Base-by-base conservation (phyloP, 2,113 vertebrate genomes). In the Cyphomyrus plagiostoma region DNA sequence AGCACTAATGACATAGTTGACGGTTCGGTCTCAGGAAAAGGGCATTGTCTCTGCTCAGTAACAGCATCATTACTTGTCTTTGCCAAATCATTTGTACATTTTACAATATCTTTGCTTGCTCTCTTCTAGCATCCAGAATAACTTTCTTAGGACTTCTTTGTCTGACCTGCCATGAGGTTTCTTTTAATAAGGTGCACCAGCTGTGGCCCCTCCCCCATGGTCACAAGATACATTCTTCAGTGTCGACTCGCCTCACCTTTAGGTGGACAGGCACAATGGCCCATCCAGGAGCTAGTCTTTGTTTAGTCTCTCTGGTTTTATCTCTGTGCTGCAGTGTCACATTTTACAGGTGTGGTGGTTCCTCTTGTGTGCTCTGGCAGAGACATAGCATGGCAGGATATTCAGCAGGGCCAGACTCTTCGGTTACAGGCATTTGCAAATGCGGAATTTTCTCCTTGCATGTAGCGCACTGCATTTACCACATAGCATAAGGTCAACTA, bases 311-410 rank as follows among this genome's bases (percentile, higher is more conserved):
- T 42, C 74, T 89, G 49, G 4, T 23, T 66, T 23, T 39, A 9
- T 11, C 17, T 50, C n/a, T 13, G 5, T 52, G 84, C 84, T 86
- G 48, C 46, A 30, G 49, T 56, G 50, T 17, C 56, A 26, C 35
- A 39, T 88, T 77, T 77, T 77, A 74, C 88, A 88, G 58, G 88
- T 88, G 88, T 88, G 66, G 26, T 77, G 23, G 45, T 30, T 45
- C 46, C 45, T 21, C 58, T 88, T 15, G 21, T 82, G 49, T 56
- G 30, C 7, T 82, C 23, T 13, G 3, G 9, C 26, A 11, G 3
- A 88, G 45, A 74, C 23, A 52, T 2, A 66, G 87, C 48, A n/a
- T 7, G 11, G 62, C 87, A 53, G 88, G 17, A 89, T 53, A 19
- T 77, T 88, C 48, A 74, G 21, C 88, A 80, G 66, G n/a, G 21